Evolutionary conservation across 2,113 vertebrate genomes (phyloP).

Genomic region (Muntiacus reevesi): DNA sequence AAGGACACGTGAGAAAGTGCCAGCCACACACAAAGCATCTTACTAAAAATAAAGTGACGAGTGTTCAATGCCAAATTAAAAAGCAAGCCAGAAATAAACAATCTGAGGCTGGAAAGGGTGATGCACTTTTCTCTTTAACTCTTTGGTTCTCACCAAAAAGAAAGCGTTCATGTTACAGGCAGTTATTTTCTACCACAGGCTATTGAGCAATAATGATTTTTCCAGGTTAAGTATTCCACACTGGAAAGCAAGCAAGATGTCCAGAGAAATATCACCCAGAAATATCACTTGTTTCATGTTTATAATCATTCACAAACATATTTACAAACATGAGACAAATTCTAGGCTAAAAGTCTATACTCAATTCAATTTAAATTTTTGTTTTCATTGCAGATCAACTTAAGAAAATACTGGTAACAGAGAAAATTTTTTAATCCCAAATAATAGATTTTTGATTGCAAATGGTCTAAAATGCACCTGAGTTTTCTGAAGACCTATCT

Average conservation of each 20-base stretch:
- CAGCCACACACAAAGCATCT: constrained; percentile 38
- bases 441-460: not conserved
- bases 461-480: not conserved
- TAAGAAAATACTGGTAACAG: not conserved
- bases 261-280: not conserved
- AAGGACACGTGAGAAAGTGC: constrained; percentile 24
- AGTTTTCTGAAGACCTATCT: constrained; percentile 1
- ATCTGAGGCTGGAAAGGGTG: not conserved
- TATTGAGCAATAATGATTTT: constrained; percentile 1
- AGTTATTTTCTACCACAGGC: constrained; percentile 24
- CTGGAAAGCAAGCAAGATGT: not conserved
- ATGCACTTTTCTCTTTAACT: not conserved
- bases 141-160: not conserved
- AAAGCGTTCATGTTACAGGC: not conserved
- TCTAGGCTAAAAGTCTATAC: not conserved
- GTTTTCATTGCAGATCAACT: not conserved
- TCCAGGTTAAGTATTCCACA: constrained; percentile 1
- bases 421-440: not conserved
- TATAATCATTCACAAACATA: not conserved
- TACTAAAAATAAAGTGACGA: not conserved
- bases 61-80: constrained; percentile 32
- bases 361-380: constrained; percentile 10
- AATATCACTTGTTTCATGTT: not conserved
- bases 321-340: not conserved
- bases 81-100: constrained; percentile 44